A percentile compares a stretch with the other conserved stretches of the same genome.
These are phyloP conservation scores for Sericinus montela DNA, from an alignment of 2,888 invertebrate genomes.

Conservation along the genomic window DNA sequence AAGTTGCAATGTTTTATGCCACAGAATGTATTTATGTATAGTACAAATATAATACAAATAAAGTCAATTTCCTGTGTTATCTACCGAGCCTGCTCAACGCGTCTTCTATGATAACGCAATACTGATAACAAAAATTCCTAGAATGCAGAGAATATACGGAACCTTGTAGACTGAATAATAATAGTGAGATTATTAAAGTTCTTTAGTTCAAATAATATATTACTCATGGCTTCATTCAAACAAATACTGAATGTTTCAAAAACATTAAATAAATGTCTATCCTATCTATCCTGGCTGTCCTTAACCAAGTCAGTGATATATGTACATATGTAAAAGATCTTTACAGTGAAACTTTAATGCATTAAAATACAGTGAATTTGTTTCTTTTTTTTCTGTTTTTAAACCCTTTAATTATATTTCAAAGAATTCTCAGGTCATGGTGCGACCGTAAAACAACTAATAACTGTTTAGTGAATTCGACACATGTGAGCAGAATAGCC, in stretches of 20 bases:
- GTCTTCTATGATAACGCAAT: conserved; percentile 42
- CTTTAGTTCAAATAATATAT: background rate
- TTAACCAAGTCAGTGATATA: too few species aligned
- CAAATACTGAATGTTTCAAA: background rate
- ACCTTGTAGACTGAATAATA: conserved; percentile 31
- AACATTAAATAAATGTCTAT: too few species aligned
- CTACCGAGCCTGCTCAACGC: conserved; percentile 31
- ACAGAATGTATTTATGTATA: too few species aligned
- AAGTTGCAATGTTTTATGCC: conserved; percentile 10
- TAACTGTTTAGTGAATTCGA: conserved; percentile 76
- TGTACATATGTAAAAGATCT: too few species aligned
- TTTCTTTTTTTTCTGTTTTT: too few species aligned
- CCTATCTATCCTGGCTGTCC: too few species aligned
- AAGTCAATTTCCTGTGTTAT: conserved; percentile 27
- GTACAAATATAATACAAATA: conserved; percentile 17
- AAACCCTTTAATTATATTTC: conserved; percentile 38
- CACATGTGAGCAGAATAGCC: conserved; percentile 77
- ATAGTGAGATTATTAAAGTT: conserved; percentile 5
- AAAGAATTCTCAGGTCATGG: conserved; percentile 68
- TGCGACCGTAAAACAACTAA: conserved; percentile 76
- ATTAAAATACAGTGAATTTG: too few species aligned
- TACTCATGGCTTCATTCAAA: background rate
- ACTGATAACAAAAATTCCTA: conserved; percentile 52
- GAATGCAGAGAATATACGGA: conserved; percentile 41
- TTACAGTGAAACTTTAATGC: too few species aligned